Conservation (phyloP, 2,797 vertebrate species). For the Furcifer pardalis region DNA sequence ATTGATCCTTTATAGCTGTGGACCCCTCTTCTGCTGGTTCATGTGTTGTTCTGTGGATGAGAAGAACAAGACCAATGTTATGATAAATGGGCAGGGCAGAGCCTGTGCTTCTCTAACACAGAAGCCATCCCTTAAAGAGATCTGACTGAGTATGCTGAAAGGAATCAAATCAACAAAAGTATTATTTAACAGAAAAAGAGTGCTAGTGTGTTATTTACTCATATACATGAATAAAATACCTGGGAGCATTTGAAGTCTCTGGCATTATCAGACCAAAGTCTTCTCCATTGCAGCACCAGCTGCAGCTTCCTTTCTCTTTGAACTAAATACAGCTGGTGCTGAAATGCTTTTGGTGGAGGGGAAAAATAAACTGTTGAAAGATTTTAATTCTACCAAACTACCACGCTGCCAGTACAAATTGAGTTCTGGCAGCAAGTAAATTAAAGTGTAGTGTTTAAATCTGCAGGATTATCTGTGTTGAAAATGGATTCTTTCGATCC, state of each 20-base stretch:
- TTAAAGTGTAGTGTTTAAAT: slow-evolving; percentile 47
- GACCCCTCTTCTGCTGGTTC: not conserved
- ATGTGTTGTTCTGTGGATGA: no score
- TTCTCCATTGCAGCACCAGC: slow-evolving; percentile 62
- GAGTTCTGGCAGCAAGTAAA: slow-evolving; percentile 51
- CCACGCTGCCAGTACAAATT: slow-evolving; percentile 45
- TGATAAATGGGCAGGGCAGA: not conserved
- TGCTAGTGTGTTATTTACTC: slow-evolving; percentile 58
- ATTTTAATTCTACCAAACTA: slow-evolving; percentile 59
- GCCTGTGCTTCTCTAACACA: not conserved
- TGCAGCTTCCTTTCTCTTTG: slow-evolving; percentile 65
- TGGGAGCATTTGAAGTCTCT: slow-evolving; percentile 52
- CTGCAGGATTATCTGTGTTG: not conserved
- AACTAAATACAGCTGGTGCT: slow-evolving; percentile 66
- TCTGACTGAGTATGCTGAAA: slow-evolving; percentile 38
- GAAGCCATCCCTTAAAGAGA: slow-evolving; percentile 22
- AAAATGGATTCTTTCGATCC: slow-evolving; percentile 27
- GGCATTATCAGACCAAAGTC: slow-evolving; percentile 57
- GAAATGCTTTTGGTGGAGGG: slow-evolving; percentile 58
- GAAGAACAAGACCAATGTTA: not conserved
- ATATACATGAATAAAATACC: slow-evolving; percentile 64
- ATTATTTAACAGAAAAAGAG: not conserved
- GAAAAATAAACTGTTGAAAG: slow-evolving; percentile 55
- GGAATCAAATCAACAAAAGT: not conserved
- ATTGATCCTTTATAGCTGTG: not conserved